Evolutionary conservation across 2,888 invertebrate genomes (phyloP), one percentile per base, ranked within the genome.

Genomic region (Sarcophaga variegata): DNA sequence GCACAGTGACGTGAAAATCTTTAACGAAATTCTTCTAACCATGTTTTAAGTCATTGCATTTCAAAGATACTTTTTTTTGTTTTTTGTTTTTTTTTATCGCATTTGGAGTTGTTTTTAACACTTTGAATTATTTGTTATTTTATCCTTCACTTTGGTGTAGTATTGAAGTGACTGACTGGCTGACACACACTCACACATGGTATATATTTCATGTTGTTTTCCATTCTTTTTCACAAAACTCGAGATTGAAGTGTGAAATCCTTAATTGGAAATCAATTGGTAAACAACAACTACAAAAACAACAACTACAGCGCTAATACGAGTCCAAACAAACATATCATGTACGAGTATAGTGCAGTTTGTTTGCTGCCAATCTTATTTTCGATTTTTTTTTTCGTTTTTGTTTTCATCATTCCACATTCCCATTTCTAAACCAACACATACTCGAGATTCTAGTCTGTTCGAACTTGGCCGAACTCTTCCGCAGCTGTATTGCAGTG

Each of bases 191-290:
- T 72, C 60, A 37, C 63, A 72, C 5, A 22, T 49, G n/a, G 11
- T 37, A 67, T 70, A 17, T 75, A 20, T 10, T 54, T 66, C 76
- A 14, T 74, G 49, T 66, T 71, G 59, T 81, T 62, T n/a, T 25
- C 47, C 69, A 75, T 67, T 81, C 49, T 79, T 75, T 37, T 83
- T 64, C 74, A 47, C 27, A 45, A 54, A 83, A 64, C 67, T 74
- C 49, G 63, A 67, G 78, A 69, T 81, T 87, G 87, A 87, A 87
- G 87, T 87, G 87, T 87, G 87, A 87, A 87, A 84, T 87, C 87
- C 87, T 87, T 87, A 87, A 87, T 87, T 87, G 83, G 86, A 87
- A 86, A 81, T 81, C 83, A 84, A 88, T 85, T 80, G 83, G 85
- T 80, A 70, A 80, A 82, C 75, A 85, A 88, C 63, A 83, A 74